Evolutionary conservation across 2,888 invertebrate genomes (phyloP).

Genomic region (Nephrotoma flavescens): DNA sequence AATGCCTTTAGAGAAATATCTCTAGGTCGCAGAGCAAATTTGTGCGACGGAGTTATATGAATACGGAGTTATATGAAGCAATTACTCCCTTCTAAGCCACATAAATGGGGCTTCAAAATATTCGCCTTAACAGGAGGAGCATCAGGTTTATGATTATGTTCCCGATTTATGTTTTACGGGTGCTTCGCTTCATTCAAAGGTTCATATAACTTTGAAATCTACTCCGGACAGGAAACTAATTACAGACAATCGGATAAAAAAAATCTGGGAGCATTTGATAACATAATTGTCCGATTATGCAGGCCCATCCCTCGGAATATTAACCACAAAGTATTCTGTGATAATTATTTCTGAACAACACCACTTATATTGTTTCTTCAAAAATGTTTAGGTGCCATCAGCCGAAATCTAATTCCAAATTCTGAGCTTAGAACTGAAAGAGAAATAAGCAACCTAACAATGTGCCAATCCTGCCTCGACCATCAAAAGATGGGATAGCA

Average conservation of each 20-base stretch:
- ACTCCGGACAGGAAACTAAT: neutral
- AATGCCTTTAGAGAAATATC: too few relatives aligned
- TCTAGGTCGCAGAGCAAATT: too few relatives aligned
- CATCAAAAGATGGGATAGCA: neutral
- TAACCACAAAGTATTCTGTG: too few relatives aligned
- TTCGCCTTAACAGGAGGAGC: too few relatives aligned
- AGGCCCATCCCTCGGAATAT: too few relatives aligned
- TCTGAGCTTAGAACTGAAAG: neutral
- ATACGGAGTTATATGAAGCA: too few relatives aligned
- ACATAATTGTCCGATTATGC: neutral
- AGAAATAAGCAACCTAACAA: too few relatives aligned
- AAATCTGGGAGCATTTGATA: neutral
- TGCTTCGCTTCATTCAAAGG: neutral
- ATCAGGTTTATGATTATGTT: neutral
- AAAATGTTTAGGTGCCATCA: neutral
- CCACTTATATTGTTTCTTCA: neutral
- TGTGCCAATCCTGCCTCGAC: neutral
- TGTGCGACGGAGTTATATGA: too few relatives aligned
- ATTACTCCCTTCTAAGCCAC: too few relatives aligned
- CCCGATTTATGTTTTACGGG: neutral
- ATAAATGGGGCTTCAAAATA: too few relatives aligned
- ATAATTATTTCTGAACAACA: neutral
- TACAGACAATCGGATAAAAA: neutral
- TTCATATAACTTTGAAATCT: neutral
- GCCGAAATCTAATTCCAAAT: neutral